Evolutionary conservation across 2,797 vertebrate genomes (phyloP).

Genomic region (Pagetopsis macropterus): DNA sequence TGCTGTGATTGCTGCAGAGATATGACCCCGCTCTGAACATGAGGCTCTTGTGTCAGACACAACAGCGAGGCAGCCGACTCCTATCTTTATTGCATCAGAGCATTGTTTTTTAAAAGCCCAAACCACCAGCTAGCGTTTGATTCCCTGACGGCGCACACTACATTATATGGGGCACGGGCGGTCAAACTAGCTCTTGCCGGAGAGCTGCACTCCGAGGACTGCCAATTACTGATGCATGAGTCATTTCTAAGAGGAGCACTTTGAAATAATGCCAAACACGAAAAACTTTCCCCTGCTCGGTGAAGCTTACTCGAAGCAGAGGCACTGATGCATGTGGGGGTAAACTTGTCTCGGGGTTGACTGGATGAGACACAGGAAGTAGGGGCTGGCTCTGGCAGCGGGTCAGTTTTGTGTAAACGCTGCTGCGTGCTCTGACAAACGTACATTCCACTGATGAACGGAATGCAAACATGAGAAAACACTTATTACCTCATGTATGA

Average conservation of each 20-base stretch:
- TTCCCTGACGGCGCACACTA: conserved; percentile 41
- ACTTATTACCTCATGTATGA: conserved; percentile 23
- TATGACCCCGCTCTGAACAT: not conserved
- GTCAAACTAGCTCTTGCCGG: conserved; percentile 49
- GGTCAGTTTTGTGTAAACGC: conserved; percentile 47
- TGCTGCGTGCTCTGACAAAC: conserved; percentile 43
- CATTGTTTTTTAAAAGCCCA: conserved; percentile 40
- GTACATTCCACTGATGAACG: conserved; percentile 29
- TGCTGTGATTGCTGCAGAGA: not conserved
- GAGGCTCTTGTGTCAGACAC: conserved; percentile 11
- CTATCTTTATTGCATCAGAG: not conserved
- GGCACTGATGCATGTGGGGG: conserved; percentile 55
- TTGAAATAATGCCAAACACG: conserved; percentile 70
- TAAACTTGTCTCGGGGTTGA: conserved; percentile 49
- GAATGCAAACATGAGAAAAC: conserved; percentile 46
- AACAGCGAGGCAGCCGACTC: conserved; percentile 11
- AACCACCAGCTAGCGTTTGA: conserved; percentile 4
- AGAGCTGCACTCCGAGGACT: conserved; percentile 46
- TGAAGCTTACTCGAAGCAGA: conserved; percentile 46
- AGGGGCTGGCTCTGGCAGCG: conserved; percentile 23
- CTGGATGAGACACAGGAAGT: conserved; percentile 47
- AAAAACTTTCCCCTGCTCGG: conserved; percentile 63
- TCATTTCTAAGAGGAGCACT: conserved; percentile 68
- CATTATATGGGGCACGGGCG: conserved; percentile 43
- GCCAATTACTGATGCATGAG: conserved; percentile 67